Conservation (phyloP, 2,797 vertebrate species). For the Chloroceryle inda region DNA sequence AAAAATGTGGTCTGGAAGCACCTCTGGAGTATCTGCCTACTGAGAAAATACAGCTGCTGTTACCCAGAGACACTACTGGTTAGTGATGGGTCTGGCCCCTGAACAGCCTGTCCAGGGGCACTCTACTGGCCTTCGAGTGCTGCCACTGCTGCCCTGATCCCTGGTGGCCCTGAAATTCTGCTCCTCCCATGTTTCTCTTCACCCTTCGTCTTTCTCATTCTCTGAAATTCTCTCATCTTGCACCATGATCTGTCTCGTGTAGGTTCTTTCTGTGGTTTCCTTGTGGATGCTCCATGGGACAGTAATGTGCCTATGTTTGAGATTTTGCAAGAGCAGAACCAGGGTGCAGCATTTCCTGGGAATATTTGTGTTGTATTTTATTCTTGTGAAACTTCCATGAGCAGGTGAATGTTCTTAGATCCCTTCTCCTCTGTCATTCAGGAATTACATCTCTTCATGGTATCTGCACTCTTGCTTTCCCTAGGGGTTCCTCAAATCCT, state of each 20-base stretch:
- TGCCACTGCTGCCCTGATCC: not conserved
- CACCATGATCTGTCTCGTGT: not conserved
- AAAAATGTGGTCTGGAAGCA: constrained; percentile 53
- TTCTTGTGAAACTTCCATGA: not conserved
- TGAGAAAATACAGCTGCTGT: constrained; percentile 63
- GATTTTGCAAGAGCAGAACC: not conserved
- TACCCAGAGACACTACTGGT: not conserved
- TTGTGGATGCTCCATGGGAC: not conserved
- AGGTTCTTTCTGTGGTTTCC: not conserved
- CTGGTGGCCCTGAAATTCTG: not conserved
- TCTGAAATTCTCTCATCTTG: not conserved
- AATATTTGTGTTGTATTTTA: not conserved
- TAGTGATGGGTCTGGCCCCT: not conserved
- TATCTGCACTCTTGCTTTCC: not conserved
- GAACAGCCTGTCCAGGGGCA: not conserved
- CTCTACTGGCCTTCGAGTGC: accelerated
- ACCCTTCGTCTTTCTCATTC: not conserved
- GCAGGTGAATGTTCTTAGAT: not conserved
- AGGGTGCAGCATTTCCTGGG: not conserved
- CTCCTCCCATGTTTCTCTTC: not conserved
- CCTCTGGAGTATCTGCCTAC: constrained; percentile 44
- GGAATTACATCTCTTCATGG: not conserved
- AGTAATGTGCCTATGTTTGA: not conserved
- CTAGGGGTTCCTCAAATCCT: not conserved
- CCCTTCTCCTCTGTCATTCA: not conserved